A percentile compares a stretch with the other conserved stretches of the same genome.
Conservation (phyloP, 37 sponge, comb jelly and placozoan species). For the Chondrilla cf. caribensis region DNA sequence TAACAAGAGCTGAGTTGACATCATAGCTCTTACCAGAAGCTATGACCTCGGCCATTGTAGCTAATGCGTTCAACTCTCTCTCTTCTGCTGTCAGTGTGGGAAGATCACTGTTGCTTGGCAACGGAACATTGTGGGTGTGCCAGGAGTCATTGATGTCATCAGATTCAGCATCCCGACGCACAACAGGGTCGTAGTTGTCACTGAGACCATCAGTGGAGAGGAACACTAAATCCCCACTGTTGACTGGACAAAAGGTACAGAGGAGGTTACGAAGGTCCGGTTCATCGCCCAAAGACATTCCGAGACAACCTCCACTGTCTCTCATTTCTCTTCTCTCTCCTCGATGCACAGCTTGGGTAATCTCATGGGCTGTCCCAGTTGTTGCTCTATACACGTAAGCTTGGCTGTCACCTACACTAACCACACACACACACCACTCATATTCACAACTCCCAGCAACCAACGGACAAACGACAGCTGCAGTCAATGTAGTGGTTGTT, state of each 20-base stretch:
- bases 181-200: constrained; percentile 81
- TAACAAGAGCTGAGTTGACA: constrained; percentile 36
- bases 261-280: constrained; percentile 73
- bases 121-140: not conserved
- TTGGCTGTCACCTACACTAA: constrained; percentile 70
- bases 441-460: not conserved
- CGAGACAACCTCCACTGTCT: constrained; percentile 75
- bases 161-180: constrained; percentile 33
- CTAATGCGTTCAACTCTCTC: constrained; percentile 24
- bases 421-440: constrained; percentile 71
- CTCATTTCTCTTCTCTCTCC: constrained; percentile 58
- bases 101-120: not conserved
- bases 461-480: constrained; percentile 66
- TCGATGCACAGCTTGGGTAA: constrained; percentile 51
- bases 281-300: constrained; percentile 56
- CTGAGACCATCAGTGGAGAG: constrained; percentile 62
- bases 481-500: constrained; percentile 72
- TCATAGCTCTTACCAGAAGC: not conserved
- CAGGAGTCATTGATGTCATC: not conserved
- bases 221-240: constrained; percentile 60
- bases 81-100: constrained; percentile 40
- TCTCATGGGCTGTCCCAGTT: constrained; percentile 46
- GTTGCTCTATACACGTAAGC: constrained; percentile 63
- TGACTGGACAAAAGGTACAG: constrained; percentile 58
- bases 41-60: constrained; percentile 24